Conservation (phyloP, 2,113 vertebrate species). For the Melanotaenia duboulayi region DNA sequence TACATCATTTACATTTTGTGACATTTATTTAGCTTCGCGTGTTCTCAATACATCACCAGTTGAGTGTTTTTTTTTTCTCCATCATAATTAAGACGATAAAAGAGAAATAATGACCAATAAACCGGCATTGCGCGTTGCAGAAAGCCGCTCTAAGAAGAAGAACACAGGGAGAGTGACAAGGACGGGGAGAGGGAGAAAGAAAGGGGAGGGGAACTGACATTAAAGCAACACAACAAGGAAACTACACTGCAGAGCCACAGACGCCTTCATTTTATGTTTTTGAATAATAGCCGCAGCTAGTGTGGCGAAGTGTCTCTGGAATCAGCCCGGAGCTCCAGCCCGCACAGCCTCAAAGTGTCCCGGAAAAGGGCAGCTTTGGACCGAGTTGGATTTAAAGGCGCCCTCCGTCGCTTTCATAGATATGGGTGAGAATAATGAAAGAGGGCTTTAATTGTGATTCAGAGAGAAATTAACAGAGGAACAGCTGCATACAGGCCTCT, state of each 20-base stretch:
- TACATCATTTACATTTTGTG: background rate
- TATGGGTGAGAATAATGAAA: conserved; percentile 83
- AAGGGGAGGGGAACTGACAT: conserved; percentile 81
- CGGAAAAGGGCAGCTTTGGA: conserved; percentile 38
- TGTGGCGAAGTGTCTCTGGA: conserved; percentile 53
- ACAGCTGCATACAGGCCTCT: conserved; percentile 61
- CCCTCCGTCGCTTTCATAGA: conserved; percentile 63
- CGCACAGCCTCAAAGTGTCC: conserved; percentile 34
- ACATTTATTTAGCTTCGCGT: background rate
- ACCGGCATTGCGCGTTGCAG: conserved; percentile 32
- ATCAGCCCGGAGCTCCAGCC: conserved; percentile 38
- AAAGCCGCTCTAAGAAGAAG: conserved; percentile 2
- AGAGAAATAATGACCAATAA: conserved; percentile 3
- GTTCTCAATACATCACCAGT: too few species aligned
- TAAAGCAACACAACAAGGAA: conserved; percentile 85
- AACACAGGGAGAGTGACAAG: conserved; percentile 73
- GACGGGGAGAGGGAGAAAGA: conserved; percentile 73
- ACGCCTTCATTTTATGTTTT: conserved; percentile 80
- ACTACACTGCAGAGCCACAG: conserved; percentile 72
- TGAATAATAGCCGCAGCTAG: conserved; percentile 77
- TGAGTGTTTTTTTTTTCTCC: background rate
- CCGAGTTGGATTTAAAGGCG: conserved; percentile 66
- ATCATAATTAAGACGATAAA: background rate
- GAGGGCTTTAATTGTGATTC: conserved; percentile 61
- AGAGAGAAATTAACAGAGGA: conserved; percentile 51